A percentile compares a stretch with the other conserved stretches of the same genome.
Conservation (phyloP, 2,113 vertebrate genomes). For the Sula dactylatra region DNA sequence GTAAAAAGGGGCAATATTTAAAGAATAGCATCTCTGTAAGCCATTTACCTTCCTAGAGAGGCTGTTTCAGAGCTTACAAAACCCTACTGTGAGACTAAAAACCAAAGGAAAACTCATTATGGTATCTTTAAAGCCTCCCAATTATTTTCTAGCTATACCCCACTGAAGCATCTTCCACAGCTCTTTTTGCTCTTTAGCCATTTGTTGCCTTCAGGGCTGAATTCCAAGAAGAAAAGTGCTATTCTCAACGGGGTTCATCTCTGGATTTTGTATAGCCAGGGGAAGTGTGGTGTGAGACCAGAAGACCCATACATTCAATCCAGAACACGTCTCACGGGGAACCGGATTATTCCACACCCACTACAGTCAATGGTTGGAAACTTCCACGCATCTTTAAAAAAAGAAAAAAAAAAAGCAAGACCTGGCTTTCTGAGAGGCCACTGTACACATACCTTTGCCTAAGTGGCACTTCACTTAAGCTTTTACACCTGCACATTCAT, state of each 20-base stretch:
- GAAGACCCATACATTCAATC: neutral
- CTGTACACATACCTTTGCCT: neutral
- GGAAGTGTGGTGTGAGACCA: neutral
- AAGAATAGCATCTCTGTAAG: neutral
- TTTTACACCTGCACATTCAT: neutral
- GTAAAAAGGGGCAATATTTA: neutral
- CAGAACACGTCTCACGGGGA: rapidly evolving
- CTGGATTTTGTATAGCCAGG: neutral
- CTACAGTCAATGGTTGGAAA: neutral
- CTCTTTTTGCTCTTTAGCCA: neutral
- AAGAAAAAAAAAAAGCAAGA: neutral
- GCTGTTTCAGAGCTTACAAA: neutral
- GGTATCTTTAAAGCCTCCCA: neutral
- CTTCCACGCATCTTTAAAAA: neutral
- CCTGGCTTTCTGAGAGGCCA: neutral
- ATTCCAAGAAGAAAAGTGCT: neutral
- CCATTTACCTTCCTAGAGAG: neutral
- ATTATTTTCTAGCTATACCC: neutral
- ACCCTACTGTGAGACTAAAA: neutral
- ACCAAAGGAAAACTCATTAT: neutral
- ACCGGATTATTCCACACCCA: neutral
- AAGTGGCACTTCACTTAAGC: neutral
- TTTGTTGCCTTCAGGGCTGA: neutral
- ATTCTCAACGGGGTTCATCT: neutral
- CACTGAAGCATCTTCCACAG: neutral